A percentile compares a stretch with the other conserved stretches of the same genome.
These are phyloP conservation scores for Rhagonycha fulva DNA, from an alignment of 2,888 invertebrate species.

Conservation along the genomic window DNA sequence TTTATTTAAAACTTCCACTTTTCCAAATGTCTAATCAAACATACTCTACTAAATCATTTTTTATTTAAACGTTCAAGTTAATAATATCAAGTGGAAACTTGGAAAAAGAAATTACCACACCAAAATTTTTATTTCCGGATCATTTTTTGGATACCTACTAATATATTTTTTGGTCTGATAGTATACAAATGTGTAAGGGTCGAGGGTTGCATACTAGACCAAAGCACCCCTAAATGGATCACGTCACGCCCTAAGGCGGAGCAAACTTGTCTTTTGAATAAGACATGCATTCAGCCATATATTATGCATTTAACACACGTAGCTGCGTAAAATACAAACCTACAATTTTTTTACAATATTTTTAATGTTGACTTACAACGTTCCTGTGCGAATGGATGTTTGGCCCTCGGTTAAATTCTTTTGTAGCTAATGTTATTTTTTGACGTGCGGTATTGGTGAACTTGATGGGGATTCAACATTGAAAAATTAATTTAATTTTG, in stretches of 20 bases:
- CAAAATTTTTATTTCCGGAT: not conserved
- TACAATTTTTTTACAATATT: not conserved
- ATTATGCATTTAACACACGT: constrained; percentile 48
- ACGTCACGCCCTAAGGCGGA: constrained; percentile 49
- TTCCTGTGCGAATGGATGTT: not conserved
- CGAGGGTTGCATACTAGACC: constrained; percentile 22
- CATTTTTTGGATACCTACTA: not conserved
- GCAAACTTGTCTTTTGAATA: constrained; percentile 47
- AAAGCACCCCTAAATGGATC: constrained; percentile 41
- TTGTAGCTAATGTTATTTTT: not conserved
- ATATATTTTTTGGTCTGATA: constrained; percentile 20
- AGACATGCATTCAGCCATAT: constrained; percentile 50
- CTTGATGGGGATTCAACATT: not conserved
- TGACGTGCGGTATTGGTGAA: not conserved
- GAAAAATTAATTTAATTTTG: not conserved
- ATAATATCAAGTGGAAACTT: not conserved
- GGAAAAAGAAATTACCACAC: not conserved
- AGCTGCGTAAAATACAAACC: not conserved
- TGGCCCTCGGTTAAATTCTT: not conserved
- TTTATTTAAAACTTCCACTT: constrained; percentile 8
- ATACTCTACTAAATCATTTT: not conserved
- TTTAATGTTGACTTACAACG: not conserved
- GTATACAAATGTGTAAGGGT: constrained; percentile 24
- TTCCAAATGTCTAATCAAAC: constrained; percentile 1
- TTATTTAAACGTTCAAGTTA: not conserved